phyloP scores from a whole-genome alignment of 2,797 vertebrate species.

The Clarias fuscus region DNA sequence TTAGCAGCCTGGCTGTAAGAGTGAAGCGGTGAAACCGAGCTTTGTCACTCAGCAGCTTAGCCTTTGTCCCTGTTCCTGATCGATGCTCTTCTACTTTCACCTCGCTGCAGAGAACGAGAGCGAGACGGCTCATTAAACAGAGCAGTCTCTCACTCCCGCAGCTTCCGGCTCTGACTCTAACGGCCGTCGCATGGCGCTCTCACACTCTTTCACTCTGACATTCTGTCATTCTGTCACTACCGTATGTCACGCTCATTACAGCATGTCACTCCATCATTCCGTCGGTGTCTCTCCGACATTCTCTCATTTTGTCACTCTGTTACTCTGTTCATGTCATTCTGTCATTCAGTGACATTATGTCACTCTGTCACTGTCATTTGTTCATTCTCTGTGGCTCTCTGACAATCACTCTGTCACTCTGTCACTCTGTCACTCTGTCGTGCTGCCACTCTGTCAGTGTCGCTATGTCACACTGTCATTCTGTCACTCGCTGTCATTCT shows the following conservation, averaged over 20 bases:
- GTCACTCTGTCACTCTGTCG: background rate
- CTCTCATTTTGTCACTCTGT: background rate
- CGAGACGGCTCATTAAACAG: slow-evolving; percentile 55
- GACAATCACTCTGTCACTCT: background rate
- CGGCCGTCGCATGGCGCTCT: background rate
- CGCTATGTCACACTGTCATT: background rate
- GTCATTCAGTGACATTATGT: background rate
- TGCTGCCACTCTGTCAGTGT: background rate
- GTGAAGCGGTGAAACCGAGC: background rate
- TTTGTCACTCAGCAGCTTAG: slow-evolving; percentile 33
- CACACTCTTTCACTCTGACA: background rate
- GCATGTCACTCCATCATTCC: background rate
- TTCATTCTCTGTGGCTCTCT: no score
- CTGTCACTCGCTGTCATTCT: background rate
- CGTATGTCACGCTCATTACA: background rate
- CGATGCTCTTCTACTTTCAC: slow-evolving; percentile 37
- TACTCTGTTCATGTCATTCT: background rate
- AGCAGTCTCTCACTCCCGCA: no score
- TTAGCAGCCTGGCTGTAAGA: background rate
- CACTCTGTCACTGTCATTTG: background rate
- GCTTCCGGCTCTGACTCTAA: slow-evolving; percentile 17
- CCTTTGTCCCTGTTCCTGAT: slow-evolving; percentile 35
- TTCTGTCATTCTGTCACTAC: background rate
- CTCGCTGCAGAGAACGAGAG: slow-evolving; percentile 43
- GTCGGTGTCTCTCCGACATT: background rate